Base-by-base conservation (phyloP, 2,113 vertebrate species). In the Illadopsis cleaveri region DNA sequence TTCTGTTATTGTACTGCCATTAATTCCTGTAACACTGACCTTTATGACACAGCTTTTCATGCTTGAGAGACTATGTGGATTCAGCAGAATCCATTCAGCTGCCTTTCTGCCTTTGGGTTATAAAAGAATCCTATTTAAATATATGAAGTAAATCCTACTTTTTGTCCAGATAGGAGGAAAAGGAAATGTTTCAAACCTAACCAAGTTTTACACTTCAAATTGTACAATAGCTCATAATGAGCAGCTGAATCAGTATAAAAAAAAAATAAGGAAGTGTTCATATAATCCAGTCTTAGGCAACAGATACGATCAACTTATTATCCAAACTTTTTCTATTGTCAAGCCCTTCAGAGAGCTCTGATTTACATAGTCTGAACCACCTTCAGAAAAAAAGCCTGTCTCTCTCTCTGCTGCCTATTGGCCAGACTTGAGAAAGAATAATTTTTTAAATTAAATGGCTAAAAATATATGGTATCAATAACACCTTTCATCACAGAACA, bases 11-110 rank as follows among this genome's bases (percentile, higher is more conserved):
- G 93, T 81, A 82, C 68, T 78, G 91, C 76, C 65, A 71, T 93
- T 96, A 95, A 86, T 94, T 96, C 80, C 45, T 92, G 69, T 82
- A 83, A 73, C 65, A 62, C 70, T 96, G 80, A 92, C 94, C 90
- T 93, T 90, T 96, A 89, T 6, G 45, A 89, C 80, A 78, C 25
- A 79, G 80, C 60, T 95, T 95, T 86, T 84, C 61, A 70, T 15
- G 19, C 61, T 65, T 89, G 80, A 97, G 71, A 96, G 75, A 73
- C 38, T 86, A 75, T 96, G 90, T 96, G 71, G 77, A 92, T 95
- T 97, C 93, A 94, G 77, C 79, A 86, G 82, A 96, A 97, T 86
- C 66, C 1, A 9, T 95, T 93, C 84, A 93, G n/a, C 69, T 86
- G 62, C 56, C 65, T 94, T 69, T 92, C 76, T 86, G 77, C 60